phyloP scores from a whole-genome alignment of 2,888 invertebrate species.

The Hofmannophila pseudospretella region DNA sequence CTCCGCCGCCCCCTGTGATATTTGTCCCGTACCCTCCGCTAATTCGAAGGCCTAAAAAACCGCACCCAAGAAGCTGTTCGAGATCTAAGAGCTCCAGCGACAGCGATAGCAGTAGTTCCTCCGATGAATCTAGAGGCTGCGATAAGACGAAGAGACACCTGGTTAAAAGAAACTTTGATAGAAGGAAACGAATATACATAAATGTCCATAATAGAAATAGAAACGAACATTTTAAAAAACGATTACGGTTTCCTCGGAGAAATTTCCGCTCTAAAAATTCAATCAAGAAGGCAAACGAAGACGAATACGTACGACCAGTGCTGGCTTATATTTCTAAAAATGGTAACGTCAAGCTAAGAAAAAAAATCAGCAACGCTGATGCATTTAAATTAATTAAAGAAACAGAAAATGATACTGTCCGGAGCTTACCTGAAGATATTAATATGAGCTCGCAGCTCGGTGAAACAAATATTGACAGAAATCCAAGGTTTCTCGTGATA shows the following conservation, averaged over 20 bases:
- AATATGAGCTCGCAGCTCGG: too few species aligned
- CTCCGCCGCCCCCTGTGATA: slow-evolving; percentile 19
- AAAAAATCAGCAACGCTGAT: slow-evolving; percentile 1
- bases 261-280: neutral
- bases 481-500: neutral
- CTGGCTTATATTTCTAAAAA: slow-evolving; percentile 25
- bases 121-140: neutral
- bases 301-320: slow-evolving; percentile 25
- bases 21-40: slow-evolving; percentile 20
- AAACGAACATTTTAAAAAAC: neutral
- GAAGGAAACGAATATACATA: neutral
- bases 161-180: neutral
- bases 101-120: slow-evolving; percentile 5
- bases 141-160: neutral
- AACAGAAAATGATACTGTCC: too few species aligned
- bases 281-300: slow-evolving; percentile 9
- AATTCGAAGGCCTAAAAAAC: slow-evolving; percentile 1
- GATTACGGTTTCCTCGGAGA: neutral
- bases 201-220: neutral
- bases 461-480: neutral
- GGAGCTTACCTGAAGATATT: too few species aligned
- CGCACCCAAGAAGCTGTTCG: neutral
- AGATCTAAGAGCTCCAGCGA: neutral
- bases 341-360: slow-evolving; percentile 21
- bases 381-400: slow-evolving; percentile 1